Evolutionary conservation across 2,888 invertebrate genomes (phyloP).

Genomic region (Stenichneumon culpator): DNA sequence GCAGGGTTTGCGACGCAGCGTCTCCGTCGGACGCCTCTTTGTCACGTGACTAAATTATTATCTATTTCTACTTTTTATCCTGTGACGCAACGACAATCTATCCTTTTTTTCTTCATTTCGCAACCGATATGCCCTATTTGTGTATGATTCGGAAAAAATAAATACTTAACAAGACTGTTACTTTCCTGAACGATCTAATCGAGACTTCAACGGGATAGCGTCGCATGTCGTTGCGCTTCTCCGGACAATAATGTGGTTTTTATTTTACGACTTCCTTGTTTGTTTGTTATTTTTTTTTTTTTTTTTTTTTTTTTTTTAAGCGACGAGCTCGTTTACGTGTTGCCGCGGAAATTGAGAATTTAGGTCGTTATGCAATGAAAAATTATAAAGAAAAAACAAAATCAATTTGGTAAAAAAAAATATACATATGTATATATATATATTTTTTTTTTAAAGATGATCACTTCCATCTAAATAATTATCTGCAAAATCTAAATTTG

Average conservation of each 20-base stretch:
- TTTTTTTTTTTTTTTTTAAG: no score
- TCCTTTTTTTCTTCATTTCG: background rate
- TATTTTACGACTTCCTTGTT: background rate
- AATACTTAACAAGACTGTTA: background rate
- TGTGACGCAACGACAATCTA: background rate
- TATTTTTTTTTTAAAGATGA: no score
- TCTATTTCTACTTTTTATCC: slow-evolving; percentile 6
- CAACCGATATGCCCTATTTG: background rate
- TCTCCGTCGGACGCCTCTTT: slow-evolving; percentile 41
- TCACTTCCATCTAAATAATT: no score
- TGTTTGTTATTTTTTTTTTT: background rate
- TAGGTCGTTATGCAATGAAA: no score
- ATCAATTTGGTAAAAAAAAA: no score
- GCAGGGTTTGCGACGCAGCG: background rate
- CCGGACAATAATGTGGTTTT: background rate
- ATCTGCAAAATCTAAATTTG: no score
- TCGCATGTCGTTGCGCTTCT: background rate
- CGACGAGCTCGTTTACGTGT: no score
- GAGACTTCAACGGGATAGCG: background rate
- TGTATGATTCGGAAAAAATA: background rate
- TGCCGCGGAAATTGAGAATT: no score
- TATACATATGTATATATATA: no score
- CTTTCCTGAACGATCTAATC: background rate
- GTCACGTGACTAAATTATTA: slow-evolving; percentile 60
- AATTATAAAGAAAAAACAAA: no score